Percentiles rank a stretch among this genome's conserved stretches.
phyloP scores from a whole-genome alignment of 2,797 vertebrate species.

The Peromyscus eremicus region DNA sequence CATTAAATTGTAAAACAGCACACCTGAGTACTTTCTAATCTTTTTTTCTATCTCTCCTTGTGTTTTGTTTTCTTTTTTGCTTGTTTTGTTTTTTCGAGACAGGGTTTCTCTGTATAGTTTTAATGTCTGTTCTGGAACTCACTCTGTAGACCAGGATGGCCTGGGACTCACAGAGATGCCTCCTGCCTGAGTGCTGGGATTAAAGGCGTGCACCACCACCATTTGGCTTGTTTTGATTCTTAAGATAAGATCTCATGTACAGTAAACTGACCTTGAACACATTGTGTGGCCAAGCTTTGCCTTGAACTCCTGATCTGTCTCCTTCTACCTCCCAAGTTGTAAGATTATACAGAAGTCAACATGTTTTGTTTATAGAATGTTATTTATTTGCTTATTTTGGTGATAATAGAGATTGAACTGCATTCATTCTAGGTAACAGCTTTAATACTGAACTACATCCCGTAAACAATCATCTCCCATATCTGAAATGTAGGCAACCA shows the following conservation, averaged over 20 bases:
- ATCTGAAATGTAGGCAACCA: background rate
- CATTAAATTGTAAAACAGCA: background rate
- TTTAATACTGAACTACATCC: no score
- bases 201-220: no score
- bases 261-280: background rate
- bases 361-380: background rate
- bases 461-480: background rate
- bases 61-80: no score
- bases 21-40: background rate
- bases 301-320: background rate
- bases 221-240: background rate
- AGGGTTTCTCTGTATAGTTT: no score
- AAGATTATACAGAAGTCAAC: background rate
- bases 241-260: background rate
- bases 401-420: background rate
- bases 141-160: no score
- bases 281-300: background rate
- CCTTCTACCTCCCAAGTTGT: background rate
- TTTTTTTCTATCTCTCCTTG: background rate
- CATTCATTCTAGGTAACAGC: background rate
- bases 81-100: no score
- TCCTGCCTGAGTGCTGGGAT: no score
- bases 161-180: no score
- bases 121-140: no score
- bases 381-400: no score